These are phyloP conservation scores for Brienomyrus longianalis DNA, from an alignment of 2,113 vertebrate species.

Conservation along the genomic window DNA sequence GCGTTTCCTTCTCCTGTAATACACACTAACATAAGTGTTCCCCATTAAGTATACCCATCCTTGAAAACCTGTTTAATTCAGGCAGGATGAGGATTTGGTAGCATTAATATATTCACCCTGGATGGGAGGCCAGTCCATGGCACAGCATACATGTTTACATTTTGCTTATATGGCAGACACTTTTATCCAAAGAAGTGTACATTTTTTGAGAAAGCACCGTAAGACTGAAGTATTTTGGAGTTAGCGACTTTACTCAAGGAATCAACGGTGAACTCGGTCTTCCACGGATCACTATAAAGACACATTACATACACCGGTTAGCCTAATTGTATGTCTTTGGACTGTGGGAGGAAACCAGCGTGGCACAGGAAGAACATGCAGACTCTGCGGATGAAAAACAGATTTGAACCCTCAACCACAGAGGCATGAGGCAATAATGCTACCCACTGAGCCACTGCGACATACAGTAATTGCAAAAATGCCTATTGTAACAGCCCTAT, in stretches of 20 bases:
- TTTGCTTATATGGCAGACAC: neutral
- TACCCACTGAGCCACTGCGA: neutral
- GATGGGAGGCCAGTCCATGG: neutral
- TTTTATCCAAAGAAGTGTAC: neutral
- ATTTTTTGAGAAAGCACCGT: neutral
- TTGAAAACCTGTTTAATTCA: neutral
- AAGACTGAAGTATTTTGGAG: neutral
- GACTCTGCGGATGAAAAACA: neutral
- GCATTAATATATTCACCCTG: neutral
- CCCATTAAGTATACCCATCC: neutral
- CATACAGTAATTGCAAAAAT: neutral
- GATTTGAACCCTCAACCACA: neutral
- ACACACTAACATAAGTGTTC: neutral
- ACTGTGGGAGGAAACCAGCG: neutral
- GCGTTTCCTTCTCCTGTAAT: neutral
- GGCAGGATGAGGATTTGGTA: neutral
- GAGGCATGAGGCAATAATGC: neutral
- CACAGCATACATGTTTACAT: neutral
- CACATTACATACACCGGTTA: neutral
- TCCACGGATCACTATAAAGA: neutral
- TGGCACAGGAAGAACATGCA: neutral
- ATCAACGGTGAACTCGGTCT: neutral
- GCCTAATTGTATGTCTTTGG: neutral
- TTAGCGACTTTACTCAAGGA: neutral
- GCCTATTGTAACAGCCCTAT: neutral